Base-by-base conservation (phyloP, 2,888 invertebrate species). In the Dromius quadrimaculatus region DNA sequence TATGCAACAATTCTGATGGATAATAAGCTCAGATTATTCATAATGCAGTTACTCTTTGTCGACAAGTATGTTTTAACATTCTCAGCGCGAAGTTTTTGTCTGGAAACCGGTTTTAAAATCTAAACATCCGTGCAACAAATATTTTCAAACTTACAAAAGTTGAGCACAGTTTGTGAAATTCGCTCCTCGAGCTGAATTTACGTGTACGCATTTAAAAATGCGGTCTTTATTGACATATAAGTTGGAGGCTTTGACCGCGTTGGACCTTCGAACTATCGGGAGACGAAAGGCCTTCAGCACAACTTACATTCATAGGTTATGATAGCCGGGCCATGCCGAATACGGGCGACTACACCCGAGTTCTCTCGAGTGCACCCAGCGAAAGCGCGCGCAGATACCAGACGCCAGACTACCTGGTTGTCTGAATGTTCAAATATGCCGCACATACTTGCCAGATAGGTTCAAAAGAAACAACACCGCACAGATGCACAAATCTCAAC, bases 181-280 rank as follows among this genome's bases (percentile, higher is more conserved):
- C 41, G n/a, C 11, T 15, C 41, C 15, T 11, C 2, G 13, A 41
- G n/a, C 13, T 4, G n/a, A 20, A 28, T 41, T 41, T 41, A 41
- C 41, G 15, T 41, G 28, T 28, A 28, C 28, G 32, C n/a, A 28
- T 28, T 54, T 54, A 54, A 54, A 41, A 62, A 62, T 62, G 41
- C 23, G 62, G 62, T 62, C 41, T 41, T 62, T 62, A 62, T 62
- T 62, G 62, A 62, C 62, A 62, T 62, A 41, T 62, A 41, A 62
- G 19, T 54, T 11, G 9, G 23, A 59, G 62, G 41, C 62, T 62
- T 62, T 62, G 62, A 62, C 62, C 62, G 62, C 38, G 15, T 11
- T n/a, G 62, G 62, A 62, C 62, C 62, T 62, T 62, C 62, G 23
- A 62, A 62, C 62, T 62, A 62, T 62, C 41, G 38, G n/a, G 62